These are phyloP conservation scores for Macrotus californicus DNA, from an alignment of 2,113 vertebrate species.

Conservation along the genomic window DNA sequence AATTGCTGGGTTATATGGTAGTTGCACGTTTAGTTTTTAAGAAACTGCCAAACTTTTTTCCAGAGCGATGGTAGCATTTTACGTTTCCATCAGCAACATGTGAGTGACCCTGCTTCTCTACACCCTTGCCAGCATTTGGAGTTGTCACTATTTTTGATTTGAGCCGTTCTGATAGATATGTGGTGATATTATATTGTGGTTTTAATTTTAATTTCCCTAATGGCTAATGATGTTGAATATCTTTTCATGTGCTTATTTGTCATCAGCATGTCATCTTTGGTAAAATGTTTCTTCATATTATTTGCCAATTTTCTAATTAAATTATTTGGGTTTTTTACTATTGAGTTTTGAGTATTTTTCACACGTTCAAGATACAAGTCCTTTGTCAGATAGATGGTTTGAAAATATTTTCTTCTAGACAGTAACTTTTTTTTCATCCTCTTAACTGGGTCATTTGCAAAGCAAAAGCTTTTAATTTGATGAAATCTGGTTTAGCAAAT, in stretches of 20 bases:
- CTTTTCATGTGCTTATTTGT: not conserved
- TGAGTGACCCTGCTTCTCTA: not conserved
- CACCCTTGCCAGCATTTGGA: not conserved
- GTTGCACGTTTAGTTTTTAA: not conserved
- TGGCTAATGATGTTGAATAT: not conserved
- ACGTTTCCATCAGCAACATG: not conserved
- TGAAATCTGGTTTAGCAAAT: not conserved
- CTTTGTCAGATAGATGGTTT: not conserved
- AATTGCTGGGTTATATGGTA: not conserved
- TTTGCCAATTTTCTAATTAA: slow-evolving; percentile 2
- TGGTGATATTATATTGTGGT: not conserved
- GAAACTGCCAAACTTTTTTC: slow-evolving; percentile 11
- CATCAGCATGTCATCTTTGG: not conserved
- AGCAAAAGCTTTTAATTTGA: not conserved
- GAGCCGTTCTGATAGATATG: not conserved
- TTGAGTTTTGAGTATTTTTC: slow-evolving; percentile 11
- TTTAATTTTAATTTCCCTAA: not conserved
- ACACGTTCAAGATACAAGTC: not conserved
- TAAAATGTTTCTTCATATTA: not conserved
- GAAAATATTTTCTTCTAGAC: slow-evolving; percentile 12
- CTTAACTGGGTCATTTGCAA: not conserved
- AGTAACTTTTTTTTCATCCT: not conserved
- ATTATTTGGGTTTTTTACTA: not conserved
- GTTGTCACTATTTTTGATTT: not conserved
- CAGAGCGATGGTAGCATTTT: not conserved